Conservation (phyloP, 37 sponge, comb jelly and placozoan species). For the Agelas oroides region DNA sequence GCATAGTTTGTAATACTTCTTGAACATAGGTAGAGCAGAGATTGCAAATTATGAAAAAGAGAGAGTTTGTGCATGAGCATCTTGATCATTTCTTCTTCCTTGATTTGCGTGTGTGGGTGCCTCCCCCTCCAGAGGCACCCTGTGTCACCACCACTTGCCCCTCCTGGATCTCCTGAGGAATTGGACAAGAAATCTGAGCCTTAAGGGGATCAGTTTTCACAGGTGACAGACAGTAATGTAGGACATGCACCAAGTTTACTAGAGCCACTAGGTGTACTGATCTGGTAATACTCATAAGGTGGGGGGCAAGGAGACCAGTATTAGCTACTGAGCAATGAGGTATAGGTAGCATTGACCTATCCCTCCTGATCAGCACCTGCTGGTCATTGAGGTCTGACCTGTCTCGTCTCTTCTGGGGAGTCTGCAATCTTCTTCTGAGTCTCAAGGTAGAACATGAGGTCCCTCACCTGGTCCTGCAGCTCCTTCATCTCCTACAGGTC, state of each 20-base stretch:
- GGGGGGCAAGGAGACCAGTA: no score
- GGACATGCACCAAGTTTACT: no score
- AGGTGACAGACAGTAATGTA: no score
- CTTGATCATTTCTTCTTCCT: conserved; percentile 25
- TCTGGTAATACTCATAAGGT: no score
- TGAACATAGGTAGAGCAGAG: background rate
- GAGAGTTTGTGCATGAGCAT: no score
- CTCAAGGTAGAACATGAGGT: conserved; percentile 97
- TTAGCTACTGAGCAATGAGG: background rate
- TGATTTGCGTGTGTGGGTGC: background rate
- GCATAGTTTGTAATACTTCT: no score
- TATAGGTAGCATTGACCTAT: background rate
- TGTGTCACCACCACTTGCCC: conserved; percentile 73
- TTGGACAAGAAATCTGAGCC: background rate
- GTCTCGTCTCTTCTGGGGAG: conserved; percentile 53
- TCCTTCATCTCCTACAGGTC: conserved; percentile 77
- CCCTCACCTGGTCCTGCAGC: conserved; percentile 90
- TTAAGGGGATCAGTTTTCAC: no score
- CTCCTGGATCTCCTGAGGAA: conserved; percentile 61
- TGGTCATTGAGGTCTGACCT: conserved; percentile 43
- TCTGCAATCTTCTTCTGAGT: conserved; percentile 85
- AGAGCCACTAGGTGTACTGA: no score
- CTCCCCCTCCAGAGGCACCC: background rate
- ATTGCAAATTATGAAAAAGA: background rate
- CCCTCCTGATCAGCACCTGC: no score